Evolutionary conservation across 1,140 invertebrate species (phyloP).

Genomic region (Formica exsecta): DNA sequence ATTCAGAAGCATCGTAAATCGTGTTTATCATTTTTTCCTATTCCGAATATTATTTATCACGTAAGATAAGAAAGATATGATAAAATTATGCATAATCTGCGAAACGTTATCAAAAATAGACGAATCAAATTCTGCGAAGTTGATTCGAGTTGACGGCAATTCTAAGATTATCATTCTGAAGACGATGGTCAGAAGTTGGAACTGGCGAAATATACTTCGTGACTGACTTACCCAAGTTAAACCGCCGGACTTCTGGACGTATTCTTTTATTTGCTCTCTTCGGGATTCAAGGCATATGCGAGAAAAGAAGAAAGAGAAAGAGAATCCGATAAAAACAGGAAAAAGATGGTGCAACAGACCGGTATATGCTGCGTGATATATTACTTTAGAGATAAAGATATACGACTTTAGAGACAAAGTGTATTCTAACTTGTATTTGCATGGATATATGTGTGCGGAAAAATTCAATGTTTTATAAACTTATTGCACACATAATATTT

Average conservation of each 20-base stretch:
- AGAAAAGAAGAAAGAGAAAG: constrained; percentile 5
- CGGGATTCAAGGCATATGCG: background rate
- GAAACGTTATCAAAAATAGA: background rate
- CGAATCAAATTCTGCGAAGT: background rate
- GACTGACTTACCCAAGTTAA: constrained; percentile 39
- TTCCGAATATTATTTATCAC: background rate
- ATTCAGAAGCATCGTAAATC: background rate
- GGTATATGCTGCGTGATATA: background rate
- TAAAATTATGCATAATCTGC: background rate
- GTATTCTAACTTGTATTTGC: too few relatives aligned
- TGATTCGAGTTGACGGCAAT: background rate
- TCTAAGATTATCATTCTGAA: constrained; percentile 1
- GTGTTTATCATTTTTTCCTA: background rate
- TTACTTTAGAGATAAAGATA: background rate
- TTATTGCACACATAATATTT: background rate
- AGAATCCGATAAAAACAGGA: background rate
- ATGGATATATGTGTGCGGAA: too few relatives aligned
- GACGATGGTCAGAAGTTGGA: background rate
- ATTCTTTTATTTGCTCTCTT: constrained; percentile 27
- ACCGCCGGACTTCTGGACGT: constrained; percentile 6
- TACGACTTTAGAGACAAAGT: too few relatives aligned
- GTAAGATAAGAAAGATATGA: background rate
- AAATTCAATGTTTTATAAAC: background rate
- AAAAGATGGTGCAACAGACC: constrained; percentile 3
- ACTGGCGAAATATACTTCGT: background rate